phyloP scores from a whole-genome alignment of 2,888 invertebrate species.

The Pyrrhosoma nymphula region DNA sequence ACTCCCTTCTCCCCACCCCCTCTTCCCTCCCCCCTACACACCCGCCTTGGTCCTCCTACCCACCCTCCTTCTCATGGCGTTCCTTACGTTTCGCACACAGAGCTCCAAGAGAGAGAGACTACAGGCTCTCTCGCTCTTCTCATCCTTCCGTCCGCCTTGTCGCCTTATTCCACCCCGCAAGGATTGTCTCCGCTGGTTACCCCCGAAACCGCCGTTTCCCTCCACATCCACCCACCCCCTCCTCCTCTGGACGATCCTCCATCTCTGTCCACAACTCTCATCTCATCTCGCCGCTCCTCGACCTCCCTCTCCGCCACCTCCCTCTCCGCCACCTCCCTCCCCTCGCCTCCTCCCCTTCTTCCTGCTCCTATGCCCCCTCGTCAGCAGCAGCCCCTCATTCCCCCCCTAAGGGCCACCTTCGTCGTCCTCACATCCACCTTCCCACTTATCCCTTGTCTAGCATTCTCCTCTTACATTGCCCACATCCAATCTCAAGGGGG shows the following conservation, averaged over 20 bases:
- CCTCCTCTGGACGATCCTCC: not conserved
- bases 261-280: not conserved
- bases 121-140: not conserved
- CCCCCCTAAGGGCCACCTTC: not conserved
- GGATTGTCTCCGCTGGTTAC: not conserved
- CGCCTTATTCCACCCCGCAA: not conserved
- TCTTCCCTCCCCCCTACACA: not conserved
- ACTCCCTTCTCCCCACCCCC: not conserved
- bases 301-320: not conserved
- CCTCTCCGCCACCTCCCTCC: not conserved
- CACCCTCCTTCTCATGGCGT: not conserved
- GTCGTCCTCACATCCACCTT: conserved; percentile 29
- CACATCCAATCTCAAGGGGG: conserved; percentile 63
- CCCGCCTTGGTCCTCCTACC: not conserved
- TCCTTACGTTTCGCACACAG: not conserved
- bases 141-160: not conserved
- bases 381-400: not conserved
- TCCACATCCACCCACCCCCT: not conserved
- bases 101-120: not conserved
- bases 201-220: not conserved
- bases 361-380: not conserved
- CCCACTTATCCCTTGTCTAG: conserved; percentile 67
- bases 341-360: not conserved
- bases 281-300: not conserved
- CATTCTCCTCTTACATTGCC: conserved; percentile 66